A percentile compares a stretch with the other conserved stretches of the same genome.
Conservation (phyloP, 2,113 vertebrate genomes). For the Vulpes ferrilata region DNA sequence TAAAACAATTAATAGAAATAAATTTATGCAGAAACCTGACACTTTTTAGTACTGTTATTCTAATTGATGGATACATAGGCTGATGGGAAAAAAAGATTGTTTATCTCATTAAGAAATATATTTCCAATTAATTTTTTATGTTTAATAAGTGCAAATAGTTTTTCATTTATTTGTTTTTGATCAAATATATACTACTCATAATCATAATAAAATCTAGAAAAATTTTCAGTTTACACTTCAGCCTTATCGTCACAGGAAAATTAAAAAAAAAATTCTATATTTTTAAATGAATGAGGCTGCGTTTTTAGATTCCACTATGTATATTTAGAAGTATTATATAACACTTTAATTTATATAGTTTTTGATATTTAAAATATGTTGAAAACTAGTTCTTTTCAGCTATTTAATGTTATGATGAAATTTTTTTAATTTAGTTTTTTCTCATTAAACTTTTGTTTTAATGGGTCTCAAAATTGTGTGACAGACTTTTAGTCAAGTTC, state of each 20-base stretch:
- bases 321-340: not conserved
- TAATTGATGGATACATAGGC: not conserved
- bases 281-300: not conserved
- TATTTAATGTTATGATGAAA: not conserved
- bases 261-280: not conserved
- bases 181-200: not conserved
- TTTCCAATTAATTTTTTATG: not conserved
- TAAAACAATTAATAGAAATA: not conserved
- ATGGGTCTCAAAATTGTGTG: not conserved
- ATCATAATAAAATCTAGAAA: not conserved
- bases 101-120: not conserved
- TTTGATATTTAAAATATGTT: not conserved
- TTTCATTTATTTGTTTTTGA: not conserved
- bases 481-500: not conserved
- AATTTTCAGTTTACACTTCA: not conserved
- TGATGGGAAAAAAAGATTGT: not conserved
- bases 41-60: not conserved
- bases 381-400: not conserved
- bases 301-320: not conserved
- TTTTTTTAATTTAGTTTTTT: not conserved
- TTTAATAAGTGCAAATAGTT: not conserved
- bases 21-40: not conserved
- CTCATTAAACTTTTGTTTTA: not conserved
- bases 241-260: not conserved
- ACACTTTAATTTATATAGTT: not conserved